phyloP scores from a whole-genome alignment of 2,113 vertebrate species.

The Synodontis membranacea region DNA sequence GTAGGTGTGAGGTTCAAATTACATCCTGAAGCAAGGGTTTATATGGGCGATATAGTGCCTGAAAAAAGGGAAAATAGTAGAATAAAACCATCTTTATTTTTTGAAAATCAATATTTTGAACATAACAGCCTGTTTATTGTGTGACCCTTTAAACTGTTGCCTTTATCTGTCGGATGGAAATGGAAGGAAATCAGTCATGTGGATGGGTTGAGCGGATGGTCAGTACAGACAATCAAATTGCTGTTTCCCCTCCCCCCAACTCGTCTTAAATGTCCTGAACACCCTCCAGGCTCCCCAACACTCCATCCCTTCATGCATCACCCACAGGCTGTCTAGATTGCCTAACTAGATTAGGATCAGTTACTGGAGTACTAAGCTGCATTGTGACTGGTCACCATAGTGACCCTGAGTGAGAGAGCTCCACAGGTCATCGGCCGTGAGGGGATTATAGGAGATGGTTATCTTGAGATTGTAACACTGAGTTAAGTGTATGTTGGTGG shows the following conservation, averaged over 20 bases:
- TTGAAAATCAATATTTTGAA: neutral
- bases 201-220: neutral
- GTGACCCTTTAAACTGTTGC: neutral
- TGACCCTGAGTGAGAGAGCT: conserved; percentile 34
- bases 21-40: conserved; percentile 22
- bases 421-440: conserved; percentile 58
- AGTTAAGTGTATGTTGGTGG: conserved; percentile 22
- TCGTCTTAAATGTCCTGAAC: conserved; percentile 27
- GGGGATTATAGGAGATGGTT: conserved; percentile 66
- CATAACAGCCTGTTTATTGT: neutral
- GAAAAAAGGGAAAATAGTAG: neutral
- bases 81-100: neutral
- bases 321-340: conserved; percentile 43
- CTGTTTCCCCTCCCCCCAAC: conserved; percentile 24
- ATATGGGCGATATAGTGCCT: neutral
- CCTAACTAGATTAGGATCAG: conserved; percentile 45
- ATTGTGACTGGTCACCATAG: conserved; percentile 43
- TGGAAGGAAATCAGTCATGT: conserved; percentile 18
- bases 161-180: neutral
- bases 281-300: conserved; percentile 20
- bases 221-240: conserved; percentile 18
- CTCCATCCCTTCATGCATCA: conserved; percentile 36
- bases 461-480: conserved; percentile 53
- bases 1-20: conserved; percentile 7
- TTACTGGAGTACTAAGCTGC: conserved; percentile 33